Evolutionary conservation across 2,888 invertebrate genomes (phyloP).

Genomic region (Masnerella sp.): DNA sequence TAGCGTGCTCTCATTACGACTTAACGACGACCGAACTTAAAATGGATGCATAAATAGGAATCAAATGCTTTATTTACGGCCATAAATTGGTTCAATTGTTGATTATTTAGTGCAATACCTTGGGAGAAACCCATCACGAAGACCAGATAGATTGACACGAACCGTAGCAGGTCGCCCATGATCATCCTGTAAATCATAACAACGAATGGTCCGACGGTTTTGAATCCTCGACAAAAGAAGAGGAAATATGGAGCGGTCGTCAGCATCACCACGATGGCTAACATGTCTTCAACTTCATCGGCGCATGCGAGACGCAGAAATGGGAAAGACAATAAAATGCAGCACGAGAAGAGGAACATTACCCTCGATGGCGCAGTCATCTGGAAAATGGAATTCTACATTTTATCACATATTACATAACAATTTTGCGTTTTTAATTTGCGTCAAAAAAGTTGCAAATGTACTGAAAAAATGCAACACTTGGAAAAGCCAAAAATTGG

Average conservation of each 20-base stretch:
- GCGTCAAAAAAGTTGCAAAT: too few species aligned
- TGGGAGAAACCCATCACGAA: slow-evolving; percentile 99
- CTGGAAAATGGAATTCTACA: too few species aligned
- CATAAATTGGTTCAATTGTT: not conserved
- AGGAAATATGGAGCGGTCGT: slow-evolving; percentile 97
- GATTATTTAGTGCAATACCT: slow-evolving; percentile 79
- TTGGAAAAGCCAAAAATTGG: too few species aligned
- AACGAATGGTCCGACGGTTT: slow-evolving; percentile 99
- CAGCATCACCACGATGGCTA: slow-evolving; percentile 95
- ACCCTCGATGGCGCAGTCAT: slow-evolving; percentile 93
- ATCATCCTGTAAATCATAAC: slow-evolving; percentile 99
- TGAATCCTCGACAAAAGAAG: slow-evolving; percentile 98
- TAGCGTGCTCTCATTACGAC: slow-evolving; percentile 19
- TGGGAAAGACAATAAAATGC: slow-evolving; percentile 91
- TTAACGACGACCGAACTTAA: slow-evolving; percentile 10
- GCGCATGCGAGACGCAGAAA: slow-evolving; percentile 90
- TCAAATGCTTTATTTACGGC: slow-evolving; percentile 7
- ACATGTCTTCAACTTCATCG: slow-evolving; percentile 92
- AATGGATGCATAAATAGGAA: slow-evolving; percentile 1
- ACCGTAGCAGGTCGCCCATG: slow-evolving; percentile 95
- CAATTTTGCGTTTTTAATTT: too few species aligned
- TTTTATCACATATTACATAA: slow-evolving; percentile 3
- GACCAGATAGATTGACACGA: slow-evolving; percentile 97
- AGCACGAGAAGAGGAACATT: slow-evolving; percentile 95
- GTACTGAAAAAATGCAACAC: too few species aligned